These are phyloP conservation scores for Sebastes oblongus DNA, from an alignment of 2,797 vertebrate species.

Conservation along the genomic window DNA sequence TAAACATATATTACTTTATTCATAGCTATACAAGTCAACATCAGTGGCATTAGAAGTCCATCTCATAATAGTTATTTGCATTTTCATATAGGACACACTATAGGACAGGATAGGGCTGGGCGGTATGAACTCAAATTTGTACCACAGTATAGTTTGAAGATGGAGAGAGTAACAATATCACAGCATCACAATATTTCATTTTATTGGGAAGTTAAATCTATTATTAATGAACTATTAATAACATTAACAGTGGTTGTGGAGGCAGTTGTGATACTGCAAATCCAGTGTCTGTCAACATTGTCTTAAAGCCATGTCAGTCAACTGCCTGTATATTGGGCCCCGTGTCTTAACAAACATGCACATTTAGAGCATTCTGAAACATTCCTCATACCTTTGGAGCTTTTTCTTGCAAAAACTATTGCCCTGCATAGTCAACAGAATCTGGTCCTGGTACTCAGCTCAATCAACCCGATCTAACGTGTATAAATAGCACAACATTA, in stretches of 20 bases:
- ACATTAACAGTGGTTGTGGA: not conserved
- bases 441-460: not conserved
- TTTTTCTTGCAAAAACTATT: constrained; percentile 4
- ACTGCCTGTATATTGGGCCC: not conserved
- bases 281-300: constrained; percentile 25
- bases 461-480: not conserved
- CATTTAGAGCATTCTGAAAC: constrained; percentile 21
- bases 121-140: constrained; percentile 16
- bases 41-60: not conserved
- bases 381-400: constrained; percentile 24
- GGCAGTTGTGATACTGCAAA: constrained; percentile 2
- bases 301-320: constrained; percentile 45
- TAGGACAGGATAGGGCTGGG: constrained; percentile 14
- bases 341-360: constrained; percentile 20
- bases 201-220: not conserved
- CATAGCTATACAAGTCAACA: constrained; percentile 1
- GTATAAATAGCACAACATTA: not conserved
- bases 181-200: constrained; percentile 5
- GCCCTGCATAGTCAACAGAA: not conserved
- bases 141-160: constrained; percentile 28
- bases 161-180: constrained; percentile 1
- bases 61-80: constrained; percentile 1
- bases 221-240: not conserved
- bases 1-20: constrained; percentile 6
- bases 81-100: not conserved